A percentile compares a stretch with the other conserved stretches of the same genome.
Conservation (phyloP, 2,797 vertebrate genomes). For the Rhinella marina region DNA sequence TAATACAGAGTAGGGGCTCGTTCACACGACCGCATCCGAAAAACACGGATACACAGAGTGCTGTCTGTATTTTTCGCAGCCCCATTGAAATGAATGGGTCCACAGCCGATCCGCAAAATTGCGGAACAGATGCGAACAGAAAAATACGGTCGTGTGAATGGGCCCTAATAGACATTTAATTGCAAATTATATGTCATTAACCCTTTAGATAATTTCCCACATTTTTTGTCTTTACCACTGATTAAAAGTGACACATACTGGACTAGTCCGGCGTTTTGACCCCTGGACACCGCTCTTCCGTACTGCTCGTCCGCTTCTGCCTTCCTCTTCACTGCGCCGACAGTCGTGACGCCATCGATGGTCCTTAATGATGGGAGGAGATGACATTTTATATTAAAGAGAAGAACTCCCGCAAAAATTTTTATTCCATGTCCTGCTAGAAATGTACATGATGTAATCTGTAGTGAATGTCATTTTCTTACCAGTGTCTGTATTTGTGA, state of each 20-base stretch:
- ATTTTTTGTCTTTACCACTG: not conserved
- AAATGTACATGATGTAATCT: too few relatives aligned
- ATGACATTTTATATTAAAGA: not conserved
- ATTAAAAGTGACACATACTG: slow-evolving; percentile 8
- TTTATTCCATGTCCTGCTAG: too few relatives aligned
- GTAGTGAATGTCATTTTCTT: too few relatives aligned
- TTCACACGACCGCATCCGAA: too few relatives aligned
- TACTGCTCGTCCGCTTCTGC: not conserved
- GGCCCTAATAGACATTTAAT: not conserved
- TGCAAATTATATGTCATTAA: not conserved
- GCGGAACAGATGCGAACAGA: too few relatives aligned
- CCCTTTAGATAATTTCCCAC: not conserved
- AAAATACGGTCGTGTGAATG: too few relatives aligned
- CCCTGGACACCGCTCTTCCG: slow-evolving; percentile 1
- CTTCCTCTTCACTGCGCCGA: slow-evolving; percentile 8
- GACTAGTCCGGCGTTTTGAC: slow-evolving; percentile 10
- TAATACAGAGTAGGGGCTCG: not conserved
- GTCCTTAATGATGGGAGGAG: not conserved
- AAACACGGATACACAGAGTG: too few relatives aligned
- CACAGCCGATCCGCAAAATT: too few relatives aligned
- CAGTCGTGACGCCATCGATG: not conserved
- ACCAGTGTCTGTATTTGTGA: too few relatives aligned
- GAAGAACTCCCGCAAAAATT: not conserved
- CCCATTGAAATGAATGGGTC: too few relatives aligned
- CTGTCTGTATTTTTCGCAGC: too few relatives aligned